Conservation (phyloP, 2,113 vertebrate genomes). For the Microcebus tavaratra region DNA sequence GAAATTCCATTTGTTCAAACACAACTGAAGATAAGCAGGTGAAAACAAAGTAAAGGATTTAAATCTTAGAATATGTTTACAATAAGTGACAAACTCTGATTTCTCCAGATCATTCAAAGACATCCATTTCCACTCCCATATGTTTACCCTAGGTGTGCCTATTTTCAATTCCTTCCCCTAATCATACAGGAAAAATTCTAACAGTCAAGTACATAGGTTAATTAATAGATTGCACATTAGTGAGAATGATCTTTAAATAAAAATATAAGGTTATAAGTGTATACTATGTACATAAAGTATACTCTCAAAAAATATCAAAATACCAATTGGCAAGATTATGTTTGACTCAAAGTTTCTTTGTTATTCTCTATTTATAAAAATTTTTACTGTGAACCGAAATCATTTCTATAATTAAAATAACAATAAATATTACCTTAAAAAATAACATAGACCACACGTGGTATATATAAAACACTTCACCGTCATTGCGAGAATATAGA, state of each 20-base stretch:
- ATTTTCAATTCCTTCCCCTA: neutral
- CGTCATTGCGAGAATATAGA: neutral
- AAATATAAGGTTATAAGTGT: neutral
- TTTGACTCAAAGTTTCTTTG: neutral
- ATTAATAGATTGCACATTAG: neutral
- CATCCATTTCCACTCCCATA: neutral
- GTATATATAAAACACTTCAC: neutral
- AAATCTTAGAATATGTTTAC: neutral
- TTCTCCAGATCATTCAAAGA: neutral
- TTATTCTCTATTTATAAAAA: neutral
- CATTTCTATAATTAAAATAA: neutral
- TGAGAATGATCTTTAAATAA: neutral
- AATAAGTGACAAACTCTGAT: neutral
- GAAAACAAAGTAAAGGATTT: neutral
- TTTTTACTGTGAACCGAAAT: neutral
- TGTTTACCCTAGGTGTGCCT: neutral
- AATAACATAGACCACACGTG: neutral
- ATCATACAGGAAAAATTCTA: neutral
- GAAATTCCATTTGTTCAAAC: neutral
- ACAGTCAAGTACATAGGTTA: neutral
- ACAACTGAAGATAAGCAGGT: fast-evolving
- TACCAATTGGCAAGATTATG: neutral
- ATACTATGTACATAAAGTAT: neutral
- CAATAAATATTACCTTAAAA: neutral
- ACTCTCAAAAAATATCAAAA: neutral